Base-by-base conservation (phyloP, 2,797 vertebrate species). In the Microcaecilia unicolor region DNA sequence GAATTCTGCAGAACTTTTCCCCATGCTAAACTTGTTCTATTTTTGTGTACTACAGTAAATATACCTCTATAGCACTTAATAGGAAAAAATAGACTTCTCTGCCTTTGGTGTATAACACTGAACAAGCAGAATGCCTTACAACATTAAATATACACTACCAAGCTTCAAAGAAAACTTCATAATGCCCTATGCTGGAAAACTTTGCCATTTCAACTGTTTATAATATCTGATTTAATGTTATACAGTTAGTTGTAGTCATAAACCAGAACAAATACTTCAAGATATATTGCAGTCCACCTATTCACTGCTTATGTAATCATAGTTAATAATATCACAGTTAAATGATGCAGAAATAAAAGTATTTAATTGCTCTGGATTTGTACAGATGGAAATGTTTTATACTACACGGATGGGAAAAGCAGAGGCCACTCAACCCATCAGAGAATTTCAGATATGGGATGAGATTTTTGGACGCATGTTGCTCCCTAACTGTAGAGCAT, bases 211-310 rank as follows among this genome's bases (percentile, higher is more conserved):
- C 28, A 25, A 53, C 41, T 69, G 67, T 77, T 80, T 77, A 54
- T 53, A 61, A 44, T 45, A 40, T 62, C 50, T 70, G 72, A 71
- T 70, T 63, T 64, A 72, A 61, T 41, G 48, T 57, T 60, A 53
- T 11, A 26, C 51, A 54, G 49, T 44, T 70, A 61, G 62, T 64
- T 45, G 55, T 56, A 50, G 30, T 64, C 62, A 50, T 59, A 69
- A 72, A 72, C 52, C 59, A 74, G 70, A 70, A 63, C 65, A 76
- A 67, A 74, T 69, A 64, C 65, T 66, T 57, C 25, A 51, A 67
- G 67, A 76, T 81, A 78, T 74, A 77, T 74, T 48, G 61, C 56
- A 65, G 56, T 72, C 76, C 78, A 74, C 49, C 53, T 59, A 54
- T 50, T 52, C 48, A 42, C 41, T 55, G 51, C 55, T 55, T 51